Conservation (phyloP, 2,113 vertebrate genomes). For the Zootoca vivipara region DNA sequence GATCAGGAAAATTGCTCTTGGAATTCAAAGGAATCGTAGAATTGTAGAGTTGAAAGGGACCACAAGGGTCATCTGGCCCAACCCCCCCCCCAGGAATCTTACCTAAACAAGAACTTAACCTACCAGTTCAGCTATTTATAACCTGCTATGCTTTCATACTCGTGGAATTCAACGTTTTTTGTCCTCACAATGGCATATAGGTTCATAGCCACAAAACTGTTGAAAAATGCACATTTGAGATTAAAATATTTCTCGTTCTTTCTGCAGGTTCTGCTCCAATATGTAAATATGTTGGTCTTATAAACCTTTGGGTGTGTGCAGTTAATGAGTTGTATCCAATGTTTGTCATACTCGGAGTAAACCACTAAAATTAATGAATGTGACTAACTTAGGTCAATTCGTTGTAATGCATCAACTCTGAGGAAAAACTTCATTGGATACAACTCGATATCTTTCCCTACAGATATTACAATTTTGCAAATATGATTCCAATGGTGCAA, state of each 20-base stretch:
- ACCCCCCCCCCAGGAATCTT: no score
- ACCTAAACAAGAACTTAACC: neutral
- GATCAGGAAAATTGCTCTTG: neutral
- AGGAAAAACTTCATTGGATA: no score
- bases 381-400: no score
- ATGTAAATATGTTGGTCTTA: neutral
- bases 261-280: slow-evolving; percentile 32
- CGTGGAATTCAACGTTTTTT: neutral
- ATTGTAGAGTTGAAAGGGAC: no score
- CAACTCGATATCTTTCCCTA: neutral
- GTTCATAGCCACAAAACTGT: slow-evolving; percentile 23
- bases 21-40: neutral
- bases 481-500: neutral
- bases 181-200: slow-evolving; percentile 22
- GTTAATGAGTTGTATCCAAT: no score
- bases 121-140: slow-evolving; percentile 3
- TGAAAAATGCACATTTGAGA: neutral
- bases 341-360: neutral
- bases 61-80: no score
- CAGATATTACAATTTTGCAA: neutral
- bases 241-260: neutral
- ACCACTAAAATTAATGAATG: no score
- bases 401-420: no score
- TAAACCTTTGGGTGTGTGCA: neutral
- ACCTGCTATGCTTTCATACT: neutral